phyloP scores from a whole-genome alignment of 2,797 vertebrate genomes.

The Sciurus carolinensis region DNA sequence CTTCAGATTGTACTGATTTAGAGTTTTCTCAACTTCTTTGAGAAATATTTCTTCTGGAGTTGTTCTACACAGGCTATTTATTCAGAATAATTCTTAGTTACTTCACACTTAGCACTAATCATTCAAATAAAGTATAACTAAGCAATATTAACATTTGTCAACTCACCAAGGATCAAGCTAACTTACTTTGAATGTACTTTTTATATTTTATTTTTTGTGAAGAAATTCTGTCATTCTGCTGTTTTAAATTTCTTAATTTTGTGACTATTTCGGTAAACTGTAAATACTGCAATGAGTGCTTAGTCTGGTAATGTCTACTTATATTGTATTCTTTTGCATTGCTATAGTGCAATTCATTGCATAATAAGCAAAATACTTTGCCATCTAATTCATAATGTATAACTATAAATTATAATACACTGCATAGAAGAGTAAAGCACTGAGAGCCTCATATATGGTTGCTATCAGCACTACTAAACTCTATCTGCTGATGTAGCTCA shows the following conservation, averaged over 20 bases:
- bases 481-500: neutral
- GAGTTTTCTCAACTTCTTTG: conserved; percentile 36
- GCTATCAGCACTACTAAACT: neutral
- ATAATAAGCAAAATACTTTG: conserved; percentile 49
- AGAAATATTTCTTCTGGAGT: conserved; percentile 37
- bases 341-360: neutral
- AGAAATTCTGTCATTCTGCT: neutral
- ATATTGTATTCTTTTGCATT: neutral
- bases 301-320: neutral
- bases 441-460: neutral
- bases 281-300: neutral
- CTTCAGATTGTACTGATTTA: conserved; percentile 17
- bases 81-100: neutral
- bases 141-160: neutral
- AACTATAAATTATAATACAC: neutral
- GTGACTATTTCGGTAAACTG: conserved; percentile 29
- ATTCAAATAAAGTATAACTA: conserved; percentile 38
- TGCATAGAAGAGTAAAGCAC: neutral
- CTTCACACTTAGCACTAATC: neutral
- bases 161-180: conserved; percentile 15
- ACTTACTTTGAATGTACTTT: conserved; percentile 2
- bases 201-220: conserved; percentile 45
- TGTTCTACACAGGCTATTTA: neutral
- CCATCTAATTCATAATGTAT: neutral
- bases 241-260: conserved; percentile 50